Base-by-base conservation (phyloP, 1,140 invertebrate species). In the Hydropsyche tenuis region DNA sequence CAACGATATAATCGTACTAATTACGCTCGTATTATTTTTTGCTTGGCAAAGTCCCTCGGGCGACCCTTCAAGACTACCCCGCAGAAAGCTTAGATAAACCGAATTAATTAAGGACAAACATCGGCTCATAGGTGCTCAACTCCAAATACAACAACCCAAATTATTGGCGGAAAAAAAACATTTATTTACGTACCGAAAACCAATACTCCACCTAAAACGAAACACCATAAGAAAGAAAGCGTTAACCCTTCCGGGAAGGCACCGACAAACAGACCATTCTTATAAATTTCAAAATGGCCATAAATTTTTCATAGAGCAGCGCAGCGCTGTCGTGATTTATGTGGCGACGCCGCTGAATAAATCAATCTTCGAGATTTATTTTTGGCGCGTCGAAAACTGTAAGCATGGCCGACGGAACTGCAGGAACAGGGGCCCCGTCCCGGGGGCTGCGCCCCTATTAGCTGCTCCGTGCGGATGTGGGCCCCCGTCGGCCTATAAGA, bases 301-400 rank as follows among this genome's bases (percentile, higher is more conserved):
- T 37, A 37, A 37, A 37, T 37, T 37, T 37, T 37, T 37, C 30
- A 37, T 37, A 37, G 30, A 37, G 1, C n/a, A 18, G 48, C 20
- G 1, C 48, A 14, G 16, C 9, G 16, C 2, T 1, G 45, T 18
- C 4, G 20, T 18, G 48, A 53, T 53, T 53, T 53, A 53, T 53
- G 18, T 12, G 1, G 16, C 48, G 16, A 53, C 48, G 48, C 20
- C 48, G 9, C 48, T 18, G 20, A 18, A 53, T 18, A 53, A 53
- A 53, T 53, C 48, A 53, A 53, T 53, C 48, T 53, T 53, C n/a
- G 20, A 53, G 48, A 53, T 53, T 53, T 53, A 53, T 53, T 53
- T 53, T 53, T 53, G 48, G 20, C 20, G 48, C 16, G 9, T 37
- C 30, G 48, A 53, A 53, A 53, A 37, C 3, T 37, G 30, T 37